A percentile compares a stretch with the other conserved stretches of the same genome.
Evolutionary conservation across 2,888 invertebrate species (phyloP).

Genomic region (Tachystola acroxantha): DNA sequence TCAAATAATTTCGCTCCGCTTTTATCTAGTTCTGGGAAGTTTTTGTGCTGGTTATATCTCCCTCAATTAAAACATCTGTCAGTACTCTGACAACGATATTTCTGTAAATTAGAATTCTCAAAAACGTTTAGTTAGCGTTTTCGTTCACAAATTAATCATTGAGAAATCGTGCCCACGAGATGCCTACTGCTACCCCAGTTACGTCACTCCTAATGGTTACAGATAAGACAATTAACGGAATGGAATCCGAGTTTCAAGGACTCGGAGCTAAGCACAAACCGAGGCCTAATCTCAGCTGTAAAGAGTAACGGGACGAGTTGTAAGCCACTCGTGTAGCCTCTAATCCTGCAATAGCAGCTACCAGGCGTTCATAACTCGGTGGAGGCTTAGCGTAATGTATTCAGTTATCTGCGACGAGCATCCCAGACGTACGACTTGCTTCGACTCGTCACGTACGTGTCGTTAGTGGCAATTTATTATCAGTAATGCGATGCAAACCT

Average conservation of each 20-base stretch:
- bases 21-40: too few species aligned
- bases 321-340: slow-evolving; percentile 21
- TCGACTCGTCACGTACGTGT: slow-evolving; percentile 51
- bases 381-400: slow-evolving; percentile 50
- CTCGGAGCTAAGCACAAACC: neutral
- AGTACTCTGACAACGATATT: too few species aligned
- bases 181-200: neutral
- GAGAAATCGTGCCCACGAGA: neutral
- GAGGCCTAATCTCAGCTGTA: slow-evolving; percentile 1
- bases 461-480: slow-evolving; percentile 58
- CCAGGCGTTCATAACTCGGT: slow-evolving; percentile 43
- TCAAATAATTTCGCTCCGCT: too few species aligned
- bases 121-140: too few species aligned
- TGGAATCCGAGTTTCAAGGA: too few species aligned
- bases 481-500: slow-evolving; percentile 49
- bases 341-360: slow-evolving; percentile 32
- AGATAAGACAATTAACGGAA: slow-evolving; percentile 9
- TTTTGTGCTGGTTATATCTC: too few species aligned
- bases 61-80: too few species aligned
- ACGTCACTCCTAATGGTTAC: slow-evolving; percentile 6
- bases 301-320: slow-evolving; percentile 11
- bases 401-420: slow-evolving; percentile 46
- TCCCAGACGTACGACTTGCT: slow-evolving; percentile 27
- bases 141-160: too few species aligned
- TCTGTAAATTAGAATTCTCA: too few species aligned